These are phyloP conservation scores for Enteromius afrohamiltoni DNA, from an alignment of 2,797 vertebrate genomes.

Conservation along the genomic window DNA sequence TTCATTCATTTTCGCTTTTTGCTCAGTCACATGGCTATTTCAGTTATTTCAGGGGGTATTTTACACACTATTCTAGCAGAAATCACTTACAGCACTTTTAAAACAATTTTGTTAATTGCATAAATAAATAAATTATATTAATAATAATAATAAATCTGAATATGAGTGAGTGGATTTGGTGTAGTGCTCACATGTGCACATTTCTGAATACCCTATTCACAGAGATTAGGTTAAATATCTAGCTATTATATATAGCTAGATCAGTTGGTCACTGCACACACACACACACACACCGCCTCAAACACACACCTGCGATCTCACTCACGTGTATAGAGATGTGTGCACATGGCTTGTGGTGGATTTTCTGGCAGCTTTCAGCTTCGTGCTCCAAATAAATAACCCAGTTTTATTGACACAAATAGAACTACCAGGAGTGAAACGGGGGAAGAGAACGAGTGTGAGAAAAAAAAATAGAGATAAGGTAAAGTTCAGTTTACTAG, in stretches of 20 bases:
- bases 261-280: slow-evolving; percentile 13
- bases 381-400: slow-evolving; percentile 67
- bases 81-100: neutral
- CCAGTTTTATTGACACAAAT: slow-evolving; percentile 72
- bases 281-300: neutral
- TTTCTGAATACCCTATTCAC: neutral
- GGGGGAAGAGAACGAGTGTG: slow-evolving; percentile 16
- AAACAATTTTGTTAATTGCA: neutral
- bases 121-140: no score
- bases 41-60: neutral
- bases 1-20: no score
- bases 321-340: slow-evolving; percentile 4
- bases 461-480: slow-evolving; percentile 31
- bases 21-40: neutral
- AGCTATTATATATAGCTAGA: no score
- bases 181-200: slow-evolving; percentile 4
- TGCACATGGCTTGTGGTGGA: slow-evolving; percentile 17
- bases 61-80: neutral
- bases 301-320: slow-evolving; percentile 20
- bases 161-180: neutral
- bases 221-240: slow-evolving; percentile 14
- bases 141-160: neutral
- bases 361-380: slow-evolving; percentile 22
- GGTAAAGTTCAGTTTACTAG: neutral
- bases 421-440: slow-evolving; percentile 63